Evolutionary conservation across 2,797 vertebrate genomes (phyloP).

Genomic region (Oceanodroma leucorhoa): DNA sequence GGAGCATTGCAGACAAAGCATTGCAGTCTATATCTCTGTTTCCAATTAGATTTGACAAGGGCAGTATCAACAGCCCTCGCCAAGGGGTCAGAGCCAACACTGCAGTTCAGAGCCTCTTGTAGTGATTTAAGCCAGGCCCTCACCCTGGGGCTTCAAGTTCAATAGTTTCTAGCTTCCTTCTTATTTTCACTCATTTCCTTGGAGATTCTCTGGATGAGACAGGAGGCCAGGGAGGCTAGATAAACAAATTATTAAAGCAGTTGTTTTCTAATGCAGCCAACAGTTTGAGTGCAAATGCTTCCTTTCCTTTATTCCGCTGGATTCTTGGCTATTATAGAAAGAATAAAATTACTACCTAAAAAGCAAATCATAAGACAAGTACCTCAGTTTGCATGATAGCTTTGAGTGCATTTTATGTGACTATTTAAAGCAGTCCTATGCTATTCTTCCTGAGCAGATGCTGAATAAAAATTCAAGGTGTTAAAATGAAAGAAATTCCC

Average conservation of each 20-base stretch:
- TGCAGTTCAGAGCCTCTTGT: background rate
- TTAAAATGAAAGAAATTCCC: background rate
- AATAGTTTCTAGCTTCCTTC: background rate
- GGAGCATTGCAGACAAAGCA: background rate
- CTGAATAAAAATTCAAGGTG: background rate
- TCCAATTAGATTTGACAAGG: background rate
- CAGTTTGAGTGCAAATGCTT: background rate
- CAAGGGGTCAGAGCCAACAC: rapidly evolving
- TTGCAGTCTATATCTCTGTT: background rate
- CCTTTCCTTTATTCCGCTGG: background rate
- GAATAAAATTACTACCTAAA: background rate
- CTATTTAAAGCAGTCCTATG: background rate
- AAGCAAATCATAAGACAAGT: background rate
- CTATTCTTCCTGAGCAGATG: background rate
- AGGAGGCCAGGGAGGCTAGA: background rate
- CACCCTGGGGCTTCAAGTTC: background rate
- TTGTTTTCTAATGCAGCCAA: background rate
- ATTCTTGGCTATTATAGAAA: background rate
- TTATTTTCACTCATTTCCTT: background rate
- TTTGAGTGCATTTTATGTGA: background rate
- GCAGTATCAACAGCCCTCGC: background rate
- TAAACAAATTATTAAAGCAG: background rate
- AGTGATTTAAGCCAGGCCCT: background rate
- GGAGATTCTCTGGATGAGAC: background rate
- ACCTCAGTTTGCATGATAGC: background rate